Evolutionary conservation across 2,888 invertebrate species (phyloP), one percentile per base, ranked within the genome.

Genomic region (Lampropteryx suffumata): DNA sequence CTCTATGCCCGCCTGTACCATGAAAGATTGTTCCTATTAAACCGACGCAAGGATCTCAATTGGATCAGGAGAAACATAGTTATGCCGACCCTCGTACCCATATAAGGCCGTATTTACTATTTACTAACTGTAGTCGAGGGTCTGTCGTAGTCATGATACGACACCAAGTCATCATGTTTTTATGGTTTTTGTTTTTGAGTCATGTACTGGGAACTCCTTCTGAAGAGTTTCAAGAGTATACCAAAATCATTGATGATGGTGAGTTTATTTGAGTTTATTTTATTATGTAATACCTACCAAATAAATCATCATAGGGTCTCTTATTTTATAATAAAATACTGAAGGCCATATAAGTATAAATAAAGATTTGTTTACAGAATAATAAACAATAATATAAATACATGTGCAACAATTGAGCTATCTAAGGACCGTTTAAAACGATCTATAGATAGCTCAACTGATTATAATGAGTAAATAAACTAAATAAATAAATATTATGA

Each of bases 61-160:
- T 86, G 87, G 74, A 62, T 67, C 70, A 71, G 70, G 73, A 80
- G 82, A 79, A 84, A 79, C 76, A 78, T 69, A 65, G 72, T 73
- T 72, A 73, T 71, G 73, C 63, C 52, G 58, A 47, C 56, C 69
- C 67, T 69, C 70, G 68, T 69, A 67, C 69, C 71, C 80, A 82
- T 85, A 82, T 76, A 84, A 79, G 44, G 40, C 46, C 45, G 47
- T 60, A 55, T 46, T 47, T 64, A 65, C 61, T 57, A 52, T 57
- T 64, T 50, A 41, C 41, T 35, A 11, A 30, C 26, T 33, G 45
- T 65, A 57, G 67, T 64, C 51, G 46, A 50, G 24, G 33, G 28
- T 43, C 32, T 13, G 39, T 57, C 58, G 61, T 60, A 61, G 65
- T 54, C 35, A 63, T 62, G 65, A 62, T 69, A 65, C 61, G 68